A percentile compares a stretch with the other conserved stretches of the same genome.
Conservation (phyloP, 2,113 vertebrate genomes). For the Felis catus region F.catus_Fca126_mat1.0 CM031424.1:40059501-40060000, state of each 20-base stretch:
- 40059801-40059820: not conserved
- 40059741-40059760: not conserved
- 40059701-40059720: not conserved
- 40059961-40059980: not conserved
- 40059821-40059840: not conserved
- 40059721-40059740: not conserved
- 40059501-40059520: not conserved
- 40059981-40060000: not conserved
- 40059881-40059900: not conserved
- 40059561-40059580: not conserved
- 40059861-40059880: not conserved
- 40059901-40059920: not conserved
- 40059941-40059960: slow-evolving; percentile 11
- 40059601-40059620: not conserved
- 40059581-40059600: not conserved
- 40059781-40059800: not conserved
- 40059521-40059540: not conserved
- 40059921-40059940: not conserved
- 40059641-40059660: not conserved
- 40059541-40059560: not conserved
- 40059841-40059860: not conserved
- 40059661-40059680: not conserved
- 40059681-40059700: not conserved
- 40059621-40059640: not conserved
- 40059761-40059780: not conserved